A percentile compares a stretch with the other conserved stretches of the same genome.
These are phyloP conservation scores for Rhodinocichla rosea DNA, from an alignment of 2,113 vertebrate genomes.

Conservation along the genomic window DNA sequence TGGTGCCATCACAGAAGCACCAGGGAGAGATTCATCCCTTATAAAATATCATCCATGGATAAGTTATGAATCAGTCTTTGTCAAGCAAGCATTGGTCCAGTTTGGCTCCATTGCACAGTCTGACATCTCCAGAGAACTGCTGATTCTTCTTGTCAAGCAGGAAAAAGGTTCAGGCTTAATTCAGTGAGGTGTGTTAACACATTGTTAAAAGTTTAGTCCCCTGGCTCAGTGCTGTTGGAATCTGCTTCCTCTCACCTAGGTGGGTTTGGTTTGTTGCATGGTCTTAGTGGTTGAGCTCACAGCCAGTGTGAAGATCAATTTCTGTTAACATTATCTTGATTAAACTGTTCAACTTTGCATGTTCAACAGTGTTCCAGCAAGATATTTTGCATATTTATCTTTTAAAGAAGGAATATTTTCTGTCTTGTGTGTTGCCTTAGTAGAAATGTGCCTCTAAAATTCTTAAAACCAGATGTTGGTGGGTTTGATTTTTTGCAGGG, in stretches of 20 bases:
- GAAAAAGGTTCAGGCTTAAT: neutral
- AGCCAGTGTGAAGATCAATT: neutral
- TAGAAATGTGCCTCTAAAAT: neutral
- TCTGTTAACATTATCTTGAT: neutral
- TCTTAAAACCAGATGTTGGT: neutral
- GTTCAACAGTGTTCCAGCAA: neutral
- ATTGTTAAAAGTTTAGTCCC: neutral
- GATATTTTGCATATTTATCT: neutral
- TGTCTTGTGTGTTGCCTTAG: neutral
- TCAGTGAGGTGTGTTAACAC: neutral
- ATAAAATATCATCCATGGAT: neutral
- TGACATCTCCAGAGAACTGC: neutral
- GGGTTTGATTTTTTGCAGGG: conserved; percentile 67
- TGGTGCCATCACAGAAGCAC: neutral
- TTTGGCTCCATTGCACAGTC: neutral
- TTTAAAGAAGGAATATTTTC: neutral
- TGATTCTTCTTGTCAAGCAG: neutral
- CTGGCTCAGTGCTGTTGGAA: neutral
- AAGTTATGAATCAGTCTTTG: neutral
- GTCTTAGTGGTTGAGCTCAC: neutral
- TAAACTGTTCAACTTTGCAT: neutral
- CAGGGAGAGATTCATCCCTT: neutral
- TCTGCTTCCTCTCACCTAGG: neutral
- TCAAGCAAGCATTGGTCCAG: neutral
- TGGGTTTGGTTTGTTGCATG: neutral